These are phyloP conservation scores for Gambusia yucatana DNA, from an alignment of 2,797 vertebrate genomes.

Conservation along the genomic window DNA sequence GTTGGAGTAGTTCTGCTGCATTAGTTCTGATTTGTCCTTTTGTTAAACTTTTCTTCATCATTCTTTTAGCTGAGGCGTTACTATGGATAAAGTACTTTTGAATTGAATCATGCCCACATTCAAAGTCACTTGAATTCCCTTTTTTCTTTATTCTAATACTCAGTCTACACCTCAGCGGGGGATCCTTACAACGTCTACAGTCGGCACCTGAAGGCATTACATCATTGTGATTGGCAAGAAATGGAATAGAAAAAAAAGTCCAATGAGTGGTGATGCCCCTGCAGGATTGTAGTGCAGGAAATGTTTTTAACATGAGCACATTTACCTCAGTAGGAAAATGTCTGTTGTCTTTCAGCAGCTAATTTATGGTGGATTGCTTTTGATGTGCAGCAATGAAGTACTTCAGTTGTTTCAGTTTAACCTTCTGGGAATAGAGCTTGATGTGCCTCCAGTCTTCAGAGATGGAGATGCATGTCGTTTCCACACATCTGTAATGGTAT, in stretches of 20 bases:
- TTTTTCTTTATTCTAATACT: background rate
- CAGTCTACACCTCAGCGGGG: background rate
- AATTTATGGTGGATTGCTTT: constrained; percentile 68
- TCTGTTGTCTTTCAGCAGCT: constrained; percentile 71
- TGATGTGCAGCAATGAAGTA: constrained; percentile 70
- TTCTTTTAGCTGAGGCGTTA: background rate
- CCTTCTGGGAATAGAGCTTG: constrained; percentile 72
- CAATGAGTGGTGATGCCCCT: constrained; percentile 19
- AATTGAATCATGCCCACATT: background rate
- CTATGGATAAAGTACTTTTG: background rate
- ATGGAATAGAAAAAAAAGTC: background rate
- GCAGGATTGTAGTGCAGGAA: constrained; percentile 66
- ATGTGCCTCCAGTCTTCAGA: constrained; percentile 60
- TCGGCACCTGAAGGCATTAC: background rate
- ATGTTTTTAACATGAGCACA: constrained; percentile 75
- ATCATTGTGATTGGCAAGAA: background rate
- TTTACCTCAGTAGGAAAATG: constrained; percentile 76
- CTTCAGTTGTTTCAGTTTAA: constrained; percentile 76
- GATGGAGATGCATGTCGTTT: constrained; percentile 59
- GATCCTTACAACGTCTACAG: background rate
- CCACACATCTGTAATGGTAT: constrained; percentile 54
- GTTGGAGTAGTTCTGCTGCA: background rate
- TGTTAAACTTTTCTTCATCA: background rate
- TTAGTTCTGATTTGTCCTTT: background rate
- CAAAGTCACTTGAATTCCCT: background rate